Base-by-base conservation (phyloP, 23 tunicate species). In the Trididemnum nubilum region DNA sequence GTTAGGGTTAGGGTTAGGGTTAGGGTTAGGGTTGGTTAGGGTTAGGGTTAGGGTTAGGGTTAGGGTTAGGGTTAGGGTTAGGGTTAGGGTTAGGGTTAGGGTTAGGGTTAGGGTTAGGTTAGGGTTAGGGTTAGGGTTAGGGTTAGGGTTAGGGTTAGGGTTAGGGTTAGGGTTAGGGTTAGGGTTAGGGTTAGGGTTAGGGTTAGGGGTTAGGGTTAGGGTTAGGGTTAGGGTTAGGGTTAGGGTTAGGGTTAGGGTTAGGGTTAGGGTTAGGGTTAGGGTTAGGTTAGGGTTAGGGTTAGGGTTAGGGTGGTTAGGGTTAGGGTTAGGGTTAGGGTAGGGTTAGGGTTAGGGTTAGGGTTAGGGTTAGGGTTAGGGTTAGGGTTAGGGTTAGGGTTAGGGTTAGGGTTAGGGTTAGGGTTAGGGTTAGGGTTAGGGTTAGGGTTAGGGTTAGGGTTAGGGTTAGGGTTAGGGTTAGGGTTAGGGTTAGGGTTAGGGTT, bases 381-480 rank as follows among this genome's bases (percentile, higher is more conserved):
- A 75, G 82, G 82, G 87, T 75, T 75, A 51, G 87, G 82, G 82
- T 75, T 75, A 83, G 87, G 87, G 87, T 83, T 83, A 83, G 87
- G 82, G 87, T 75, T 75, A 75, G 82, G 82, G 86, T 75, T 75
- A 54, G 87, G 82, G 71, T 75, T 75, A 83, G 87, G 87, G 82
- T 83, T 76, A 75, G 87, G 82, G 82, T 75, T 49, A 51, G 82
- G 82, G 82, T 75, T 49, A 51, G 87, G 82, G 71, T 87, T 33
- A 60, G 92, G 92, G 37, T 87, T 31, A 30, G 50, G 88, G 88
- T 35, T 84, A 30, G 44, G 88, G 88, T 64, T 82, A 83, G 90
- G 90, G 87, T 86, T 82, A 83, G 90, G 90, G 87, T 86, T 82
- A 83, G 90, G 90, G 87, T 86, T 82, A 83, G 90, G 90, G 87